Percentiles rank a stretch among this genome's conserved stretches.
Evolutionary conservation across 2,797 vertebrate genomes (phyloP).

Genomic region (Hafferia zeledoni): DNA sequence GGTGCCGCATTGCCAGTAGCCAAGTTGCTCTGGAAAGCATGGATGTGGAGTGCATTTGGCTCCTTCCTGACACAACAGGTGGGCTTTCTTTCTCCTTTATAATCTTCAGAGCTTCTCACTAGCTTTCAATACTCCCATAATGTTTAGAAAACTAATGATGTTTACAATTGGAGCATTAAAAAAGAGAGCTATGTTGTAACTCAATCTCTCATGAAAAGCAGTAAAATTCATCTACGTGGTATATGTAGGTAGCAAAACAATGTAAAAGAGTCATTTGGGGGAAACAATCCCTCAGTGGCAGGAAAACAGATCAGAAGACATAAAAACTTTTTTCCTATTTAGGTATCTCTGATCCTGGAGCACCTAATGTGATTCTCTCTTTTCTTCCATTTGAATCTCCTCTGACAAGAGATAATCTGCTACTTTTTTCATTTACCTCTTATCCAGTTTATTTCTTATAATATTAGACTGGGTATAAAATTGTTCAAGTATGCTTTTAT

Average conservation of each 20-base stretch:
- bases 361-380: neutral
- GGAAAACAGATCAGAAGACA: neutral
- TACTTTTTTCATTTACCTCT: neutral
- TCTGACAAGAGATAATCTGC: neutral
- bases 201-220: neutral
- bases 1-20: neutral
- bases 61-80: neutral
- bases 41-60: neutral
- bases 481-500: neutral
- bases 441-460: neutral
- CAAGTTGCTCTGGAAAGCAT: fast-evolving
- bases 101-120: neutral
- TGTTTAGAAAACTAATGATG: neutral
- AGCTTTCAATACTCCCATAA: neutral
- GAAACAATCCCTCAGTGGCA: neutral
- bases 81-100: neutral
- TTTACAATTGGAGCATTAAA: neutral
- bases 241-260: neutral
- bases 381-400: conserved; percentile 4
- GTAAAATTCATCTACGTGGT: neutral
- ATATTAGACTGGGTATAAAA: neutral
- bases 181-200: neutral
- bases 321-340: neutral
- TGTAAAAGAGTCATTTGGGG: neutral
- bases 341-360: neutral